Evolutionary conservation across 2,888 invertebrate genomes (phyloP).

Genomic region (Aspidapion aeneum): DNA sequence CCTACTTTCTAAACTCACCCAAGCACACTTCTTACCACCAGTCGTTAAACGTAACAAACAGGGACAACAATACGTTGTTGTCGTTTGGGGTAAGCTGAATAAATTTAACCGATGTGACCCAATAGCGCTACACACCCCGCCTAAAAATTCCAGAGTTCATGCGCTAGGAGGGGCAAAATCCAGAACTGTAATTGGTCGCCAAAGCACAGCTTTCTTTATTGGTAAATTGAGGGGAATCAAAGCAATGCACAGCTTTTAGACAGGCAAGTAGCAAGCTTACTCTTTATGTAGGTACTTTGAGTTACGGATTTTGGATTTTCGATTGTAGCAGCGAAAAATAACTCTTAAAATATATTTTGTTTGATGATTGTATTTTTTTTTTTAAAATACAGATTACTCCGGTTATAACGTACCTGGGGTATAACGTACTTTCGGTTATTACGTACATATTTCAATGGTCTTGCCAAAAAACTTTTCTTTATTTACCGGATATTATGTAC

Average conservation of each 20-base stretch:
- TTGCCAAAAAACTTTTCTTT: too few relatives aligned
- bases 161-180: slow-evolving; percentile 41
- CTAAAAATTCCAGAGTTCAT: slow-evolving; percentile 34
- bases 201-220: slow-evolving; percentile 27
- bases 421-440: too few relatives aligned
- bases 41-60: not conserved
- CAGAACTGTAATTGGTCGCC: slow-evolving; percentile 25
- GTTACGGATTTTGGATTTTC: too few relatives aligned
- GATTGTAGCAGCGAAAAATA: too few relatives aligned
- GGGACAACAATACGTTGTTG: not conserved
- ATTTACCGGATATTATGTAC: too few relatives aligned
- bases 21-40: slow-evolving; percentile 17
- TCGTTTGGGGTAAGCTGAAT: slow-evolving; percentile 14
- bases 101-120: slow-evolving; percentile 29
- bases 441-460: too few relatives aligned
- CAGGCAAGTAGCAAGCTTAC: too few relatives aligned
- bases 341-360: too few relatives aligned
- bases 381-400: too few relatives aligned
- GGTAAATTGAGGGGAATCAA: slow-evolving; percentile 22
- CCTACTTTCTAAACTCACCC: not conserved
- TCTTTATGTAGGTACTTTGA: too few relatives aligned
- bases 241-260: not conserved
- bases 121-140: slow-evolving; percentile 40
- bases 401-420: too few relatives aligned
- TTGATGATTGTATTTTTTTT: too few relatives aligned